Base-by-base conservation (phyloP, 2,888 invertebrate species). In the Elysia crispata region DNA sequence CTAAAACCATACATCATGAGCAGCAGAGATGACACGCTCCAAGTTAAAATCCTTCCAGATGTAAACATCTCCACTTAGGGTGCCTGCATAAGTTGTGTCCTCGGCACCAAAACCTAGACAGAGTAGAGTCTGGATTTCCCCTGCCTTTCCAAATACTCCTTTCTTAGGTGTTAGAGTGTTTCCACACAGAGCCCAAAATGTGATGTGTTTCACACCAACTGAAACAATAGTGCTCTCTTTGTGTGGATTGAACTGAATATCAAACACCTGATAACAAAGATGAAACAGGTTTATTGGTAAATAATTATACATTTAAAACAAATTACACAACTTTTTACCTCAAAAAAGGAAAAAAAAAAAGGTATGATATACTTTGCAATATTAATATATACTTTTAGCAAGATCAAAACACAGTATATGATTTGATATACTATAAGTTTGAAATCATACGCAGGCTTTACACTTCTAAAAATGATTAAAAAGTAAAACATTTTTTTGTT, bases 171-270 rank as follows among this genome's bases (percentile, higher is more conserved):
- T 88, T 25, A 92, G 85, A 25, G 92, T 89, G 86, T 92, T 92
- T 20, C 92, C 92, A 83, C 89, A 90, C 25, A 92, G 81, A 11
- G 88, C 86, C 92, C 92, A 92, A 83, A 92, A 92, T 84, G 91
- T 91, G 82, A 92, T 91, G 84, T 92, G 92, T 81, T 92, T 92
- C 8, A 92, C 90, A 23, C 92, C 92, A 86, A 92, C 92, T 64
- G 90, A 92, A 11, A 91, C 91, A 6, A 92, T 81, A 1, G 82
- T 83, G 81, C 91, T 90, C 5, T 86, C 86, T 81, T 87, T 85
- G 79, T 84, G 87, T 6, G 89, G 88, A 72, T 90, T 86, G 76
- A 92, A 92, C 85, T 91, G 90, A 15, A 91, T 86, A 84, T 92
- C 92, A 87, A 92, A 92, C 13, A 92, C 89, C 91, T 92, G 83